Conservation (phyloP, 2,113 vertebrate genomes). For the Pitta sordida region DNA sequence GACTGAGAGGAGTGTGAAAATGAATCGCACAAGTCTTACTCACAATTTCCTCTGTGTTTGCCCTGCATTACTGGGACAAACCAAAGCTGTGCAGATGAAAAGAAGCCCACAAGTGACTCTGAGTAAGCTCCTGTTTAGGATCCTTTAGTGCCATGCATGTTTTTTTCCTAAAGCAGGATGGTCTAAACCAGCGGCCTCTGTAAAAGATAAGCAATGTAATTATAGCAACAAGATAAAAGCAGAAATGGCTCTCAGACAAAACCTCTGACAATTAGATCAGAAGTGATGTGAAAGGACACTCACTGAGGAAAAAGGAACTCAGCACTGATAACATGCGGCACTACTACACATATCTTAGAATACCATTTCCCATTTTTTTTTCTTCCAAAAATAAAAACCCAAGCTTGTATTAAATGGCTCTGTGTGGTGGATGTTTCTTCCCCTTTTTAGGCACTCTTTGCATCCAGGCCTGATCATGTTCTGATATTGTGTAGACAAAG, state of each 20-base stretch:
- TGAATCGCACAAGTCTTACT: not conserved
- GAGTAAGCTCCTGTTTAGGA: not conserved
- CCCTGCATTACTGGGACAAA: constrained; percentile 22
- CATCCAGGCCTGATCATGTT: not conserved
- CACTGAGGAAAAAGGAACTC: constrained; percentile 2
- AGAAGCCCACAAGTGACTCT: not conserved
- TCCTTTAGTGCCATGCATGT: not conserved
- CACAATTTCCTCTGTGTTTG: not conserved
- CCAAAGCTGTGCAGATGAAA: constrained; percentile 16
- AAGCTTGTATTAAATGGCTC: not conserved
- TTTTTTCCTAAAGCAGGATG: not conserved
- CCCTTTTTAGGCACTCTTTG: not conserved
- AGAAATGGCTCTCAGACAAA: constrained; percentile 40
- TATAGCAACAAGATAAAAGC: constrained; percentile 28
- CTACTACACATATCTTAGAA: not conserved
- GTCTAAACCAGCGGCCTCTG: constrained; percentile 3
- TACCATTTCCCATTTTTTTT: not conserved
- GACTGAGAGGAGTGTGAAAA: constrained; percentile 25
- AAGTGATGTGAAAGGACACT: constrained; percentile 48
- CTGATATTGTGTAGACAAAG: not conserved
- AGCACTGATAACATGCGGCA: not conserved
- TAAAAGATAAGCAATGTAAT: constrained; percentile 61
- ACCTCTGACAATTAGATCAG: constrained; percentile 8
- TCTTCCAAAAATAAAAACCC: not conserved
- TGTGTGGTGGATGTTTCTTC: not conserved